These are phyloP conservation scores for Ceuthmochares aereus DNA, from an alignment of 2,113 vertebrate genomes.

Conservation along the genomic window DNA sequence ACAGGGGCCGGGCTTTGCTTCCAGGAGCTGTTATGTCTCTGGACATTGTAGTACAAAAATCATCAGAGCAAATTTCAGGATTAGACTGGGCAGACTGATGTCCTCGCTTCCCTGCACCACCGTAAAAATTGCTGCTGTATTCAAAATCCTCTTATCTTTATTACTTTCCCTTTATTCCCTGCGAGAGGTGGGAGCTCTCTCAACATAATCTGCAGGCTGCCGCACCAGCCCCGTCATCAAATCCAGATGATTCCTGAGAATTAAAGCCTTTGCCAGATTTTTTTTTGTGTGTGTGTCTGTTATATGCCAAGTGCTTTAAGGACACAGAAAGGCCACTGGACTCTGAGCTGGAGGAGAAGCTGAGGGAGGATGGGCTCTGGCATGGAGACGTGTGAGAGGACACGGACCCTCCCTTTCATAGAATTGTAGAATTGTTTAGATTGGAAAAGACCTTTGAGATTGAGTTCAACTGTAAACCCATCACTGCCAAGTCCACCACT, in stretches of 20 bases:
- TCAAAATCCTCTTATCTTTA: slow-evolving; percentile 59
- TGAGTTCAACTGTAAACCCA: no score
- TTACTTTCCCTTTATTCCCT: slow-evolving; percentile 32
- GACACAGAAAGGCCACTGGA: not conserved
- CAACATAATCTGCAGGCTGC: not conserved
- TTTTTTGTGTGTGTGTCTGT: not conserved
- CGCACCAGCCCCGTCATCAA: not conserved
- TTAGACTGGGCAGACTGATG: not conserved
- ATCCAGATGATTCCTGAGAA: slow-evolving; percentile 29
- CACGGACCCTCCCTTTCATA: rapidly evolving
- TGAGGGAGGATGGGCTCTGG: not conserved
- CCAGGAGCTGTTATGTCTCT: not conserved
- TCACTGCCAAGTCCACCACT: no score
- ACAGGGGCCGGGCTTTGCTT: not conserved
- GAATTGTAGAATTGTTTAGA: not conserved
- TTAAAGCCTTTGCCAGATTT: slow-evolving; percentile 12
- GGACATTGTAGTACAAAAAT: rapidly evolving
- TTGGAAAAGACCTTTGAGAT: no score
- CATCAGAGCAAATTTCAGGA: not conserved
- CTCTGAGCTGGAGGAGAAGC: not conserved
- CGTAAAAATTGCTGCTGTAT: not conserved
- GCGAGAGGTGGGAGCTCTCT: not conserved
- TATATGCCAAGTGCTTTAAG: not conserved
- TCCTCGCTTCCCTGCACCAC: not conserved
- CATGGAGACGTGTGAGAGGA: rapidly evolving